Conservation (phyloP, 2,113 vertebrate genomes). For the Anhinga anhinga region DNA sequence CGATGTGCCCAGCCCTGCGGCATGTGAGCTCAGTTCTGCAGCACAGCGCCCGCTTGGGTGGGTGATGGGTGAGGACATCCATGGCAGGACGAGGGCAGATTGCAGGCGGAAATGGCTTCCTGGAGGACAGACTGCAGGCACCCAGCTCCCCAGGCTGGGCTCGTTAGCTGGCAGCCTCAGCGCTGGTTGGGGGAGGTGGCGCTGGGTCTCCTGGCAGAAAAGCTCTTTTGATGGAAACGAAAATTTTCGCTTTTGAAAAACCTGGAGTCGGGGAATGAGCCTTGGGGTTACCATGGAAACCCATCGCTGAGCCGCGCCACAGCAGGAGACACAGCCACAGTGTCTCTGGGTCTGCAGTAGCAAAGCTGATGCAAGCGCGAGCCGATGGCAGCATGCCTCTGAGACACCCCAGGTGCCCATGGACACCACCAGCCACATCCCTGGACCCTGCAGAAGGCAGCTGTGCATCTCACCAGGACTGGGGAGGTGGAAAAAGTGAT, state of each 20-base stretch:
- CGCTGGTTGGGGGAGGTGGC: slow-evolving; percentile 41
- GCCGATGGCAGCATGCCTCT: rapidly evolving
- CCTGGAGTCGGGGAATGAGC: slow-evolving; percentile 50
- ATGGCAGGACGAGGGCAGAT: rapidly evolving
- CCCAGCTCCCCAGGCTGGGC: background rate
- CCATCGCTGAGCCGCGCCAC: slow-evolving; percentile 50
- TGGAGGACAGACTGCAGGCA: background rate
- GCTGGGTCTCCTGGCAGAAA: slow-evolving; percentile 69
- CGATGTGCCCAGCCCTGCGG: rapidly evolving
- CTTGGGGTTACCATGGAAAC: slow-evolving; percentile 82
- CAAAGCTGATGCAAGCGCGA: rapidly evolving
- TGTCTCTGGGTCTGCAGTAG: slow-evolving; percentile 13
- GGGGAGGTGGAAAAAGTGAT: background rate
- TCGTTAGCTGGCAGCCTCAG: background rate
- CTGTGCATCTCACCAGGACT: rapidly evolving
- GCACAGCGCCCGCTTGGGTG: rapidly evolving
- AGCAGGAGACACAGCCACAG: slow-evolving; percentile 58
- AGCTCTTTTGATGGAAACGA: slow-evolving; percentile 84
- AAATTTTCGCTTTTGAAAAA: slow-evolving; percentile 76
- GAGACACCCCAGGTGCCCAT: rapidly evolving
- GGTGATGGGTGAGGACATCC: background rate
- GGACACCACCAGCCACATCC: rapidly evolving
- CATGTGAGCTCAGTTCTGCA: rapidly evolving
- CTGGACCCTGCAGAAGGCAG: background rate
- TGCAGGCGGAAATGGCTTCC: background rate